A percentile compares a stretch with the other conserved stretches of the same genome.
These are phyloP conservation scores for Metopolophium dirhodum DNA, from an alignment of 1,140 invertebrate genomes.

Conservation along the genomic window DNA sequence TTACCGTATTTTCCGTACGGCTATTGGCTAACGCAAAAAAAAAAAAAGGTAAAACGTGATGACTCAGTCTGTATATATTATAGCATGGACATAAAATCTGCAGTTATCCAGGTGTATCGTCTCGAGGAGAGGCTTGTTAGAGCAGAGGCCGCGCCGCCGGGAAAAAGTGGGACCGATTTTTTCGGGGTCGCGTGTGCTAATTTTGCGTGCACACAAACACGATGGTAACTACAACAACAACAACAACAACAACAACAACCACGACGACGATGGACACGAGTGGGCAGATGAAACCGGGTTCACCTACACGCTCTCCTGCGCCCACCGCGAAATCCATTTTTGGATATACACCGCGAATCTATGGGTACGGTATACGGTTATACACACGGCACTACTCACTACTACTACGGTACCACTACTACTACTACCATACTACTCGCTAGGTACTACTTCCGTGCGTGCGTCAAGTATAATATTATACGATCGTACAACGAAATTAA, in stretches of 20 bases:
- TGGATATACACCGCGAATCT: constrained; percentile 36
- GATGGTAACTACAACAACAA: not conserved
- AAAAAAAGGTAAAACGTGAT: not conserved
- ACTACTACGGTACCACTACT: not conserved
- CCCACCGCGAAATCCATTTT: constrained; percentile 54
- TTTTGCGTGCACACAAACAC: not conserved
- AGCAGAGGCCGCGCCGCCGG: not conserved
- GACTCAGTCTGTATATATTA: not conserved
- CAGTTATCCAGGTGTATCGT: not conserved
- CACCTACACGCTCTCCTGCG: constrained; percentile 48
- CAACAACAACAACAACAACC: not conserved
- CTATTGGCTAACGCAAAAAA: too few relatives aligned
- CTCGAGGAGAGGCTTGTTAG: not conserved
- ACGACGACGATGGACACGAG: not conserved
- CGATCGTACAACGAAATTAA: not conserved
- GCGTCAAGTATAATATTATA: not conserved
- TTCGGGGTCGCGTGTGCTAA: constrained; percentile 27
- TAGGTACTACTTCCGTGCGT: not conserved
- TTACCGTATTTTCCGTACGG: too few relatives aligned
- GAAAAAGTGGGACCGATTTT: constrained; percentile 12
- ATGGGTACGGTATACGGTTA: not conserved
- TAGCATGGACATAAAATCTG: not conserved
- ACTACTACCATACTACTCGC: not conserved
- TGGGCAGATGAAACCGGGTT: constrained; percentile 48
- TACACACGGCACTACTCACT: constrained; percentile 53